Percentiles rank a stretch among this genome's conserved stretches.
Conservation (phyloP, 2,113 vertebrate species). For the Psephotus haematonotus region DNA sequence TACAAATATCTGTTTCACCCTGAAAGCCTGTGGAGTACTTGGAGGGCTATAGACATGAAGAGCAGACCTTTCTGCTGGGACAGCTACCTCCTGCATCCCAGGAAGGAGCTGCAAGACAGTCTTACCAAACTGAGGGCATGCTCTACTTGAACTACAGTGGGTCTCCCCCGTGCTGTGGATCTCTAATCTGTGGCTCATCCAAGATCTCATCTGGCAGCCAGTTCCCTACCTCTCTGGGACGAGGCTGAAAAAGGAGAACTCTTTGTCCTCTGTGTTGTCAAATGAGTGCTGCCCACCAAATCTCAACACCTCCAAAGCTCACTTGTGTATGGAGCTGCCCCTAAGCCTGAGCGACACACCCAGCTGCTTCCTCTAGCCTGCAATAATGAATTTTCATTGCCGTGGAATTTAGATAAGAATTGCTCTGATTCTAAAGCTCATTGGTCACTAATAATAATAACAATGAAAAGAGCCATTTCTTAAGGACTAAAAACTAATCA, state of each 20-base stretch:
- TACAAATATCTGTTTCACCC: background rate
- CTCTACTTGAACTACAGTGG: background rate
- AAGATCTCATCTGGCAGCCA: background rate
- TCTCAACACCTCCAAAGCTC: background rate
- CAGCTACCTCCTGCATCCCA: background rate
- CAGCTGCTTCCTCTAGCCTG: conserved; percentile 22
- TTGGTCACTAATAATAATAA: conserved; percentile 41
- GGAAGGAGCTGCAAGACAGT: background rate
- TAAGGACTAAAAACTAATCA: conserved; percentile 56
- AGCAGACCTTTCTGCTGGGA: background rate
- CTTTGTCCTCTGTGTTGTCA: background rate
- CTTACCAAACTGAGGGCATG: background rate
- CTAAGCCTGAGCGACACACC: background rate
- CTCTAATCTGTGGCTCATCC: background rate
- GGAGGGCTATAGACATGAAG: background rate
- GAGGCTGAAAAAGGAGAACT: background rate
- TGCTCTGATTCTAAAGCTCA: conserved; percentile 48
- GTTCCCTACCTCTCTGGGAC: background rate
- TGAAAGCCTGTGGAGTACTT: background rate
- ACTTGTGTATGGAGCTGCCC: background rate
- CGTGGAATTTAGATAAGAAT: conserved; percentile 43
- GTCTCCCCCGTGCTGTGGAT: background rate
- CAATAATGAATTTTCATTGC: conserved; percentile 3
- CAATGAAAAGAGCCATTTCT: conserved; percentile 38
- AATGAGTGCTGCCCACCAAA: background rate